phyloP scores from a whole-genome alignment of 2,797 vertebrate species.

The Nothura maculosa region DNA sequence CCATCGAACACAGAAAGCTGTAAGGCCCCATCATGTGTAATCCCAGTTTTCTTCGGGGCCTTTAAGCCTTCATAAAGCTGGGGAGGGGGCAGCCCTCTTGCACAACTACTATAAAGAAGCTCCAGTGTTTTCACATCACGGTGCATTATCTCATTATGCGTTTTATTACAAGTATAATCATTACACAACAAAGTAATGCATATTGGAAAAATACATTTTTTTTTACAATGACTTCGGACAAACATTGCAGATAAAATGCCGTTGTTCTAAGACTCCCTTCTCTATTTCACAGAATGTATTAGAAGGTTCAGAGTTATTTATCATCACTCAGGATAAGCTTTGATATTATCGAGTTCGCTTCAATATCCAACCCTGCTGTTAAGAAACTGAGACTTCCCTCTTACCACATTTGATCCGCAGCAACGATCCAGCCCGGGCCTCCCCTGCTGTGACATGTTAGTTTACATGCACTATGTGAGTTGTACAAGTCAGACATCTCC shows the following conservation, averaged over 20 bases:
- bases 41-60: fast-evolving
- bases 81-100: neutral
- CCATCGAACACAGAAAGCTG: neutral
- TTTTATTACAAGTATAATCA: conserved; percentile 80
- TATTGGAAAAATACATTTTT: conserved; percentile 83
- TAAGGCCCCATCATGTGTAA: fast-evolving
- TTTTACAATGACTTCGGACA: conserved; percentile 71
- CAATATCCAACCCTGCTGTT: conserved; percentile 25
- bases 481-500: conserved; percentile 7
- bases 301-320: conserved; percentile 26
- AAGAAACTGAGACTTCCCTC: conserved; percentile 6
- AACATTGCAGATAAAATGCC: conserved; percentile 66
- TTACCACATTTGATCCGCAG: neutral
- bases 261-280: conserved; percentile 56
- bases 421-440: neutral
- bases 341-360: conserved; percentile 7
- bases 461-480: neutral
- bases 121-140: neutral
- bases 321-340: conserved; percentile 21
- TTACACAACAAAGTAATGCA: conserved; percentile 79
- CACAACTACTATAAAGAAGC: neutral
- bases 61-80: neutral
- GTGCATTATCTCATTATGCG: conserved; percentile 5
- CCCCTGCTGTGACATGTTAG: neutral
- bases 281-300: conserved; percentile 44